Percentiles rank a stretch among this genome's conserved stretches.
These are phyloP conservation scores for Chymomyza procnemis DNA, from an alignment of 2,888 invertebrate species.

Conservation along the genomic window DNA sequence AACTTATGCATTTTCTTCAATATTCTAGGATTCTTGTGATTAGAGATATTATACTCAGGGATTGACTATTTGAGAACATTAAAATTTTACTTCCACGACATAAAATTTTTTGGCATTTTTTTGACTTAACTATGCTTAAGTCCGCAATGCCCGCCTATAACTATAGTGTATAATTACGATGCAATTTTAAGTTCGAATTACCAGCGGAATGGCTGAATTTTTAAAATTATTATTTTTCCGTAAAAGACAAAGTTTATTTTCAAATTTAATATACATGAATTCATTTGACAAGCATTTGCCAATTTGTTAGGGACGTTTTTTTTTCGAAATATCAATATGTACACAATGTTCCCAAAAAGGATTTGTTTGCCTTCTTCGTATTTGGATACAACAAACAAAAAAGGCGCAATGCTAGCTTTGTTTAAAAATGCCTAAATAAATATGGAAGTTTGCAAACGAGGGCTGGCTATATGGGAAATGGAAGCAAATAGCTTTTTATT, in stretches of 20 bases:
- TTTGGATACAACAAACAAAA: neutral
- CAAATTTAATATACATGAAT: neutral
- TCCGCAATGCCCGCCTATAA: too few relatives aligned
- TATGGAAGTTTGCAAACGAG: neutral
- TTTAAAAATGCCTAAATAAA: neutral
- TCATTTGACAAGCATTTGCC: neutral
- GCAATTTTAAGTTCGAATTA: too few relatives aligned
- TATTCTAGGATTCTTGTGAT: too few relatives aligned
- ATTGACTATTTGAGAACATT: too few relatives aligned
- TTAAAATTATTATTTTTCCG: constrained; percentile 1
- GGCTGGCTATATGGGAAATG: too few relatives aligned
- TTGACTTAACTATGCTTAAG: too few relatives aligned
- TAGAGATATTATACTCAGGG: too few relatives aligned
- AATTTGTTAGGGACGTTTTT: neutral
- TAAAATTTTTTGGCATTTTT: too few relatives aligned
- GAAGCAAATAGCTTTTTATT: too few relatives aligned
- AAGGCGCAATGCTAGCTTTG: neutral
- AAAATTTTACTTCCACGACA: too few relatives aligned
- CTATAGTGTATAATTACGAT: too few relatives aligned
- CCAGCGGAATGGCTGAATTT: neutral
- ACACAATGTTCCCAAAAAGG: neutral
- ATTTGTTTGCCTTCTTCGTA: neutral
- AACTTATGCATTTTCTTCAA: too few relatives aligned
- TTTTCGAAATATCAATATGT: neutral
- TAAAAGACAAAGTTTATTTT: neutral